These are phyloP conservation scores for Cheilosia vulpina DNA, from an alignment of 2,888 invertebrate genomes.

Conservation along the genomic window DNA sequence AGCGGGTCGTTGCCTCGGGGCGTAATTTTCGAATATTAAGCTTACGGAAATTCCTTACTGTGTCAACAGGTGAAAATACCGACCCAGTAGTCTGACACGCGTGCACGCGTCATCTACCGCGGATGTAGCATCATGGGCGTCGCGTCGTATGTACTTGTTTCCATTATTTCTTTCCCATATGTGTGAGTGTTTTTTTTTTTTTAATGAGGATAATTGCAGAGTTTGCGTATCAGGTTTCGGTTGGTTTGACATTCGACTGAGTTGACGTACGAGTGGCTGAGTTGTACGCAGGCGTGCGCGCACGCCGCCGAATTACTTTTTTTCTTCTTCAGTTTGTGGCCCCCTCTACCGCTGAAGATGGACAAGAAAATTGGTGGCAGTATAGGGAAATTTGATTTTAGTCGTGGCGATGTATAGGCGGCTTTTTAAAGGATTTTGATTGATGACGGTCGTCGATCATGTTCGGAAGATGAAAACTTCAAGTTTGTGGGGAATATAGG, in stretches of 20 bases:
- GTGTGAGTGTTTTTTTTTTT: slow-evolving; percentile 41
- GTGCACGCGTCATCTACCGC: slow-evolving; percentile 69
- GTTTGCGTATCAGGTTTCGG: slow-evolving; percentile 73
- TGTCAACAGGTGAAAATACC: slow-evolving; percentile 75
- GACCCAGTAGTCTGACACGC: slow-evolving; percentile 74
- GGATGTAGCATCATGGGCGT: slow-evolving; percentile 56
- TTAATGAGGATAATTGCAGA: slow-evolving; percentile 74
- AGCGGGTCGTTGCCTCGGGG: slow-evolving; percentile 69
- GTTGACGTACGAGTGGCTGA: slow-evolving; percentile 68
- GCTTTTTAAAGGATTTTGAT: slow-evolving; percentile 71
- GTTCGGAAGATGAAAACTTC: slow-evolving; percentile 58
- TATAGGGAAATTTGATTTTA: slow-evolving; percentile 69
- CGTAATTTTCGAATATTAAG: slow-evolving; percentile 74
- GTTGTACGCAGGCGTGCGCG: slow-evolving; percentile 67
- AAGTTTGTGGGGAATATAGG: slow-evolving; percentile 46
- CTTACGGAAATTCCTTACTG: slow-evolving; percentile 72
- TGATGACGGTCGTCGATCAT: slow-evolving; percentile 71
- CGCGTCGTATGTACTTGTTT: slow-evolving; percentile 47
- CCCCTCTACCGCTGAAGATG: slow-evolving; percentile 35
- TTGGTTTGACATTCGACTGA: slow-evolving; percentile 73
- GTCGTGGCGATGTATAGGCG: slow-evolving; percentile 51
- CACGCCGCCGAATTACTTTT: slow-evolving; percentile 49
- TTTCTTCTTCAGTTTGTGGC: slow-evolving; percentile 4
- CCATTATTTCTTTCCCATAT: slow-evolving; percentile 20
- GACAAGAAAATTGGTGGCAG: slow-evolving; percentile 66